These are phyloP conservation scores for Raja brachyura DNA, from an alignment of 2,113 vertebrate species.

Conservation along the genomic window DNA sequence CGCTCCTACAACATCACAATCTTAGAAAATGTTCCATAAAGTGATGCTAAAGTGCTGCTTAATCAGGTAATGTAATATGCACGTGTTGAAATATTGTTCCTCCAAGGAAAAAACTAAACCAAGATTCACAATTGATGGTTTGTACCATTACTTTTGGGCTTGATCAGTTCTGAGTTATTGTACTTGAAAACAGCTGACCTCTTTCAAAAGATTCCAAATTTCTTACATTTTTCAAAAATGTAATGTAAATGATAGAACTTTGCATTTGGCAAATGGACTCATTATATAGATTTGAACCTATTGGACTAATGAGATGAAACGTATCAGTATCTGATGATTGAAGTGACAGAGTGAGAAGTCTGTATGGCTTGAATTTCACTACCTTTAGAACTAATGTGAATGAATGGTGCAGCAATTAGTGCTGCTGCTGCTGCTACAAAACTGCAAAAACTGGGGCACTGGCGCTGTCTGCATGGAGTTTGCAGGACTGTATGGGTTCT, in stretches of 20 bases:
- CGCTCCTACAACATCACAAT: not conserved
- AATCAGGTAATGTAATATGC: not conserved
- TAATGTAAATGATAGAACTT: not conserved
- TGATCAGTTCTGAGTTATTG: too few species aligned
- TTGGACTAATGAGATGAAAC: not conserved
- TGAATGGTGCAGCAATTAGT: too few species aligned
- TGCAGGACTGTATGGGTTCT: too few species aligned
- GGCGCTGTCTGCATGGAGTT: too few species aligned
- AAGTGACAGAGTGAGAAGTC: not conserved
- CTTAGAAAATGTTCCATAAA: not conserved
- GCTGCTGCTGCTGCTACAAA: too few species aligned
- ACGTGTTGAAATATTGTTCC: too few species aligned
- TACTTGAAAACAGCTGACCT: too few species aligned
- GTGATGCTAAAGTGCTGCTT: not conserved
- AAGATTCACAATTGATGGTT: too few species aligned
- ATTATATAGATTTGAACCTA: not conserved
- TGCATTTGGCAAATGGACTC: not conserved
- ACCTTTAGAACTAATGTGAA: not conserved
- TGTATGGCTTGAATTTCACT: not conserved
- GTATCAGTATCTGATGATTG: not conserved
- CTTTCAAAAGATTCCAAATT: not conserved
- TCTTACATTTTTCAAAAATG: not conserved
- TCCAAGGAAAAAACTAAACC: too few species aligned
- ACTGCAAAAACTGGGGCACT: too few species aligned
- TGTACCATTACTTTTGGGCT: too few species aligned